Conservation (phyloP, 1,140 invertebrate genomes). For the Aculops lycopersici region DNA sequence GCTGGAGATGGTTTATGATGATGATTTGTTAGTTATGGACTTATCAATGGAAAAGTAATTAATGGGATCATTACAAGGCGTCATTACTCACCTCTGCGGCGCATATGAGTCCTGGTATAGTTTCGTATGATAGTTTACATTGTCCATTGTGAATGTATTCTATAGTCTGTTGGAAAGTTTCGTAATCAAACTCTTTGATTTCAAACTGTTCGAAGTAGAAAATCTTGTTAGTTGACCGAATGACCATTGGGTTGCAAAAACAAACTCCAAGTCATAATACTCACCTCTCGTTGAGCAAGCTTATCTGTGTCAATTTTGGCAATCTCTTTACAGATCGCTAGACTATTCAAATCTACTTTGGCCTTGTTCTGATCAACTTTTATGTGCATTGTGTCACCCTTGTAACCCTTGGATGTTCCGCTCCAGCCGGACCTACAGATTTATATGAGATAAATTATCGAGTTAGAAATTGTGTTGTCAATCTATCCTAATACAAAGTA, state of each 20-base stretch:
- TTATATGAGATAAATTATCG: too few species aligned
- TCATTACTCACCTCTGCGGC: conserved; percentile 30
- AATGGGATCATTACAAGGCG: too few species aligned
- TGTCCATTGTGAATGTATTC: conserved; percentile 72
- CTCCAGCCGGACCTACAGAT: too few species aligned
- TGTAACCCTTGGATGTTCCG: conserved; percentile 27
- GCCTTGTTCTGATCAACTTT: conserved; percentile 1
- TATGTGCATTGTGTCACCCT: conserved; percentile 9
- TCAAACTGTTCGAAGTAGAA: conserved; percentile 31
- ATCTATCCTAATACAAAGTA: background rate
- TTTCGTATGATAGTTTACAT: conserved; percentile 57
- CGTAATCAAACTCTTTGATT: conserved; percentile 73
- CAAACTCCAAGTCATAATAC: too few species aligned
- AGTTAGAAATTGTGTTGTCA: too few species aligned
- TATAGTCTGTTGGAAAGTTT: conserved; percentile 55
- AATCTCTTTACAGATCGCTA: conserved; percentile 64
- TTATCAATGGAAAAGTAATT: too few species aligned
- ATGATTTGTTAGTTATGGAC: too few species aligned
- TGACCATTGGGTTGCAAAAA: too few species aligned
- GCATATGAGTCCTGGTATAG: conserved; percentile 63
- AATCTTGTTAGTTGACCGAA: too few species aligned
- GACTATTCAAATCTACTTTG: conserved; percentile 9
- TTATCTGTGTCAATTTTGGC: conserved; percentile 69
- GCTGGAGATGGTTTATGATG: too few species aligned
- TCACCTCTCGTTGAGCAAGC: conserved; percentile 57